Evolutionary conservation across 2,888 invertebrate genomes (phyloP), one percentile per base, ranked within the genome.

Genomic region (Thecophora atra): DNA sequence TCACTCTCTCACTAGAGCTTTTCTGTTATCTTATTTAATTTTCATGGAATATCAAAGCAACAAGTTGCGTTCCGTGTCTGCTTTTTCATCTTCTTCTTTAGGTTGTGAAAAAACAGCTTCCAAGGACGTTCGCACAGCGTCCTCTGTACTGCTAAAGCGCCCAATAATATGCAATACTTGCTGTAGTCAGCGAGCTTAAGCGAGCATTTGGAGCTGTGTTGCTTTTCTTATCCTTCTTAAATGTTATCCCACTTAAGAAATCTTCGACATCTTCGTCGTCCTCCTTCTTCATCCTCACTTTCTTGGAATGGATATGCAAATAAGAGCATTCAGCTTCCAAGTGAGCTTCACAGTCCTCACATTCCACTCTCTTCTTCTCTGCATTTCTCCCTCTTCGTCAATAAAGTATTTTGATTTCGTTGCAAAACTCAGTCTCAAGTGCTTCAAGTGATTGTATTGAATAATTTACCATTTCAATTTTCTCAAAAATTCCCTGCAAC

Each of bases 261-360:
- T 6, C 24, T 37, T 67, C 21, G 19, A 56, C 24, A n/a, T 17
- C 30, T 56, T 42, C 42, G 44, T 15, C 28, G 7, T 51, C 62
- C 8, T 7, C 47, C 3, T 17, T 15, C 11, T 51, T 63, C 42
- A 21, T 13, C 30, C 56, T 28, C 47, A 47, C 56, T 15, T 17
- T 19, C 37, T 51, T 15, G 7, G 21, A 52, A 51, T 70, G 70
- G 63, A 63, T 63, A 70, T 70, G 70, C 70, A 70, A 70, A 70
- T 62, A 70, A 63, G 51, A 28, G 70, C 62, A 62, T 28, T 51
- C 70, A 62, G 51, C 52, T 62, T 47, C 51, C n/a, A 17, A 47
- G 56, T 42, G 47, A 52, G n/a, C 63, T 44, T 51, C 30, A 30
- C 51, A 51, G 56, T 28, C 30, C 21, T 11, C 28, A 28, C 26